Evolutionary conservation across 2,888 invertebrate species (phyloP), one percentile per base, ranked within the genome.

Genomic region (Eledone cirrhosa): DNA sequence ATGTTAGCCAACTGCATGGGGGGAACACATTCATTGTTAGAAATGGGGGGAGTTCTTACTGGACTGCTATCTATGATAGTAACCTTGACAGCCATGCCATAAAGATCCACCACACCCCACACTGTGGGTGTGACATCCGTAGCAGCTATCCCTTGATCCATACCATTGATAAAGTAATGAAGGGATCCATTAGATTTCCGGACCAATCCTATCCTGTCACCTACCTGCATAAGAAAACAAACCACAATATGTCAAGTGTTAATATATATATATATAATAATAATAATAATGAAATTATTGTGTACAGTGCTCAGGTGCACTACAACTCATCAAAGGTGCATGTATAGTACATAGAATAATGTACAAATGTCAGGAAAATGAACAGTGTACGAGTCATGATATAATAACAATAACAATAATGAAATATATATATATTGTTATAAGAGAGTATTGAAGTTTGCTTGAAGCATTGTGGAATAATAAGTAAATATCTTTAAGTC

Each of bases 71-170:
- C 89, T 11, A 89, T 81, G 59, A 90, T 89, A 63, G 89, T 88
- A 48, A 90, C 89, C 82, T 90, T 90, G 80, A 90, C 90, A 7
- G 90, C 89, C 89, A 90, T 90, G 31, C 90, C 98, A 88, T 98
- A 98, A 2, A 98, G 92, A 92, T 98, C 98, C 59, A 98, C 95
- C 47, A 97, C 97, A 8, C 97, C 97, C 97, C 97, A 98, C 4
- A 97, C 94, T 69, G 94, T 94, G 48, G 93, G 91, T 0, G 95
- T 95, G 0, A 97, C 95, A 86, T 94, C 93, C 48, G 95, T 94
- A 0, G 95, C 94, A 0, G 98, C 98, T 27, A 97, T 93, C 0
- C 98, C 97, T 90, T 98, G 97, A 83, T 90, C 90, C 63, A 88
- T 85, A 0, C 97, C 97, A 87, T 98, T 98, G 84, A 98, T 97